Percentiles rank a stretch among this genome's conserved stretches.
phyloP scores from a whole-genome alignment of 2,888 invertebrate species.

The Apodemia mormo region DNA sequence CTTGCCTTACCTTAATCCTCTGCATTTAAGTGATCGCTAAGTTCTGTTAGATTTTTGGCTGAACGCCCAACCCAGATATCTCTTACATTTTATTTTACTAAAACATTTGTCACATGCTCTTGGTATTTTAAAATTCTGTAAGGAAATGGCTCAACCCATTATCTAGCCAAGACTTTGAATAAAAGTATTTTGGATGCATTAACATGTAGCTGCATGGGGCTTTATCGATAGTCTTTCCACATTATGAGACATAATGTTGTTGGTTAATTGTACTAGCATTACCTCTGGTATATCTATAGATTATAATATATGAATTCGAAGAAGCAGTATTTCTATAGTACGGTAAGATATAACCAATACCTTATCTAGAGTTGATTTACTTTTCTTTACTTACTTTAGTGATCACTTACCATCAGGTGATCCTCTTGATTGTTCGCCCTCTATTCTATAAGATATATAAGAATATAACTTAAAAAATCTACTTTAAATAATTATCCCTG shows the following conservation, averaged over 20 bases:
- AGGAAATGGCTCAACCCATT: constrained; percentile 5
- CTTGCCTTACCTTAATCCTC: constrained; percentile 19
- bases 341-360: too few relatives aligned
- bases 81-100: constrained; percentile 14
- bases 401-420: too few relatives aligned
- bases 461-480: too few relatives aligned
- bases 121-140: constrained; percentile 13
- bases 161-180: constrained; percentile 9
- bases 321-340: too few relatives aligned
- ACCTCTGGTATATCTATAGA: too few relatives aligned
- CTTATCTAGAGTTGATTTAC: too few relatives aligned
- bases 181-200: background rate
- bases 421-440: too few relatives aligned
- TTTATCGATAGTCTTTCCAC: background rate
- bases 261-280: too few relatives aligned
- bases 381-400: too few relatives aligned
- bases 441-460: too few relatives aligned
- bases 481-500: too few relatives aligned
- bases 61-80: constrained; percentile 17
- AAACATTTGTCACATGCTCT: constrained; percentile 19
- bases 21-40: constrained; percentile 22
- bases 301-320: too few relatives aligned
- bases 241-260: background rate
- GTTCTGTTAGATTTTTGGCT: constrained; percentile 24
- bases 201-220: constrained; percentile 1